A percentile compares a stretch with the other conserved stretches of the same genome.
phyloP scores from a whole-genome alignment of 2,113 vertebrate genomes.

The Cyanocitta stelleri region DNA sequence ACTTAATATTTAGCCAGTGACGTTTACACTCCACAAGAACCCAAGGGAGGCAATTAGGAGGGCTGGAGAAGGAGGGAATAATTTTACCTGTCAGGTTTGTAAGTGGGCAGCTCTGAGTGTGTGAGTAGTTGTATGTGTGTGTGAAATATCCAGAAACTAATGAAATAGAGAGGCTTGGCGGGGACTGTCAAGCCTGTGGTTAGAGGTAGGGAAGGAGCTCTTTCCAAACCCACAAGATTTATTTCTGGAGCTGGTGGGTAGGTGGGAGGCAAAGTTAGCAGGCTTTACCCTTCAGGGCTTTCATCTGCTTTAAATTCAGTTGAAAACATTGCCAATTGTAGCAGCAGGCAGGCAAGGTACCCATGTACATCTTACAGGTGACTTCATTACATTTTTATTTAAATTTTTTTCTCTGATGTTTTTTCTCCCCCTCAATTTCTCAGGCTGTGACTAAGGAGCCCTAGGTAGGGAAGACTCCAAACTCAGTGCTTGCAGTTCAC shows the following conservation, averaged over 20 bases:
- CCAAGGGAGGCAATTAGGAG: constrained; percentile 56
- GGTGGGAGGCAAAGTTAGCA: constrained; percentile 11
- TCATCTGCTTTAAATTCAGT: constrained; percentile 30
- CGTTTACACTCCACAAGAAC: neutral
- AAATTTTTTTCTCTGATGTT: neutral
- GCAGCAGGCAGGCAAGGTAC: neutral
- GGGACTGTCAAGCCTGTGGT: constrained; percentile 30
- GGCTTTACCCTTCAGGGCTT: constrained; percentile 37
- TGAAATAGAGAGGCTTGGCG: neutral
- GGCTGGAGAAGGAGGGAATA: constrained; percentile 24
- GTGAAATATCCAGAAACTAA: constrained; percentile 8
- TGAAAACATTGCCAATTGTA: neutral
- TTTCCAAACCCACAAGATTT: constrained; percentile 54
- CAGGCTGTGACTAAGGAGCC: neutral
- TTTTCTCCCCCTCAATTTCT: fast-evolving
- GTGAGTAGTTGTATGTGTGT: neutral
- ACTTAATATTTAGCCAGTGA: constrained; percentile 13
- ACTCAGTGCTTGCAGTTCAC: neutral
- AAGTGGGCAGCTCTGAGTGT: constrained; percentile 31
- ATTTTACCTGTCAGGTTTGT: constrained; percentile 47
- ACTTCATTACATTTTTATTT: neutral
- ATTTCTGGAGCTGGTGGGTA: constrained; percentile 34
- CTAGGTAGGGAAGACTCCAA: neutral
- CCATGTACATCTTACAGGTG: neutral
- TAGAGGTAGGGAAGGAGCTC: constrained; percentile 28